Evolutionary conservation across 2,888 invertebrate genomes (phyloP).

Genomic region (Dichetophora obliterata): DNA sequence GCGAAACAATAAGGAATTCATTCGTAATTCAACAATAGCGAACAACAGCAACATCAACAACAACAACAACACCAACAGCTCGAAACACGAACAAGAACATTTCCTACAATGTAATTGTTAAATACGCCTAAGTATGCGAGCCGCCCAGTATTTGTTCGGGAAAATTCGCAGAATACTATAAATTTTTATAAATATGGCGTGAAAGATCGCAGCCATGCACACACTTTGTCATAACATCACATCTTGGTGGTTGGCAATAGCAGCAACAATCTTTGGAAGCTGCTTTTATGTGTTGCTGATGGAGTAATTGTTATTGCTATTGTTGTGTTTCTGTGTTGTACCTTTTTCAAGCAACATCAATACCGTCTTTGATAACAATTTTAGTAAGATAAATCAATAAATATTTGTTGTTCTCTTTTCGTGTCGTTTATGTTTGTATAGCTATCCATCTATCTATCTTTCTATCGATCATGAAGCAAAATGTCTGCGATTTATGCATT

Average conservation of each 20-base stretch:
- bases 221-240: constrained; percentile 32
- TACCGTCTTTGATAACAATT: background rate
- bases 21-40: no score
- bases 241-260: background rate
- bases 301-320: background rate
- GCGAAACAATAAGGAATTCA: constrained; percentile 10
- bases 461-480: background rate
- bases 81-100: background rate
- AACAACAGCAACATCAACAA: background rate
- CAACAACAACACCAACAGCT: background rate
- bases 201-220: constrained; percentile 35
- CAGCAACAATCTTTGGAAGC: background rate
- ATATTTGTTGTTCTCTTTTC: constrained; percentile 1
- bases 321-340: background rate
- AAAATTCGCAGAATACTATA: constrained; percentile 30
- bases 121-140: constrained; percentile 25
- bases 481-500: background rate
- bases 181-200: constrained; percentile 33
- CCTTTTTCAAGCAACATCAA: background rate
- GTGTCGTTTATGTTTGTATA: background rate
- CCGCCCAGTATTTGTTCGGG: constrained; percentile 14
- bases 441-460: background rate
- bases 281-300: background rate
- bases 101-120: constrained; percentile 17
- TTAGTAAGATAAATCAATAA: no score